Conservation (phyloP, 2,113 vertebrate genomes). For the Mastomys natalensis region DNA sequence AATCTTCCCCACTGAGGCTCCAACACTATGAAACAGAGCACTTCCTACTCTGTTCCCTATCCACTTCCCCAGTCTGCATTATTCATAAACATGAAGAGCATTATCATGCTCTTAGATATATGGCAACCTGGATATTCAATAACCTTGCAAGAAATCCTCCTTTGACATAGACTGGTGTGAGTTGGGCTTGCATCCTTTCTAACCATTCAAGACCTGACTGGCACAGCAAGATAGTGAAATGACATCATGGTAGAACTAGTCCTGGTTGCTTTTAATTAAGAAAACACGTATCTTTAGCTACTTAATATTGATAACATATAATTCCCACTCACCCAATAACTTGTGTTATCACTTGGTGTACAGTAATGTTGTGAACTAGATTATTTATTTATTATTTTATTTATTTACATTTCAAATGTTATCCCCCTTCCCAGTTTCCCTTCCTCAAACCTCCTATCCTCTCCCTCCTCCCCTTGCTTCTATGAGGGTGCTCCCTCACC, state of each 20-base stretch:
- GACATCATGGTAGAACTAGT: neutral
- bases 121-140: neutral
- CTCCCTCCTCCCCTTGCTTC: no score
- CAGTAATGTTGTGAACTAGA: neutral
- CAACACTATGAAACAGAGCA: neutral
- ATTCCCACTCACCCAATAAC: neutral
- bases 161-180: slow-evolving; percentile 20
- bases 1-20: neutral
- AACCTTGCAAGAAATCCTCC: slow-evolving; percentile 12
- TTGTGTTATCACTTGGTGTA: neutral
- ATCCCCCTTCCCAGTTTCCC: no score
- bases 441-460: no score
- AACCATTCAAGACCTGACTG: neutral
- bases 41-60: neutral
- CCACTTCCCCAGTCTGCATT: neutral
- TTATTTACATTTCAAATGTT: no score
- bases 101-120: no score
- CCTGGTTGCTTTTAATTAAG: neutral
- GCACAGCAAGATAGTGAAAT: neutral
- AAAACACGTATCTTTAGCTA: neutral
- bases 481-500: no score
- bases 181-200: slow-evolving; percentile 7
- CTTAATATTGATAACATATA: neutral
- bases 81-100: neutral
- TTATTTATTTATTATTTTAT: neutral